Conservation (phyloP, 2,113 vertebrate species). For the Globicephala melas region DNA sequence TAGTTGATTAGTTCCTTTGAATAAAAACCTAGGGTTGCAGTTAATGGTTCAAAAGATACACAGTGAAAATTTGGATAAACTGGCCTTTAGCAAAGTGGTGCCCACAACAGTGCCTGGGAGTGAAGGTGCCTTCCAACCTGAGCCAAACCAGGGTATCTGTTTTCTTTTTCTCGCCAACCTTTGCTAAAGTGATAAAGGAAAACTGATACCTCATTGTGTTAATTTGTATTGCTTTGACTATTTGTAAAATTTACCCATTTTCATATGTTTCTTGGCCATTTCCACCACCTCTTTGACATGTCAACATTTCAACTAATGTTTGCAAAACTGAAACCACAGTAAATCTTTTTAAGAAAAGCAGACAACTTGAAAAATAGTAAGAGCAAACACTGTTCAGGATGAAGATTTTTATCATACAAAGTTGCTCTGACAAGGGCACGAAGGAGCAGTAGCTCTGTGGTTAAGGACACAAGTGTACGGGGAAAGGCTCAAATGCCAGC, state of each 20-base stretch:
- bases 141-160: neutral
- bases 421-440: neutral
- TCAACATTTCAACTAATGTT: neutral
- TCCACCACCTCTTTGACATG: neutral
- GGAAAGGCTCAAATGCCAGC: neutral
- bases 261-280: neutral
- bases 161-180: neutral
- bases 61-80: neutral
- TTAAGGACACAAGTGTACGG: neutral
- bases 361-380: neutral
- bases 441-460: neutral
- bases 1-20: neutral
- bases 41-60: neutral
- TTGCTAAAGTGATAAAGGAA: neutral
- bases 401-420: neutral
- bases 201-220: neutral
- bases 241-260: neutral
- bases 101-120: rapidly evolving
- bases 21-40: neutral
- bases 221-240: neutral
- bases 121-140: neutral
- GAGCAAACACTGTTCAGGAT: neutral
- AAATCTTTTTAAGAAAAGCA: neutral
- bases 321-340: neutral
- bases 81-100: neutral